These are phyloP conservation scores for Prionace glauca DNA, from an alignment of 2,797 vertebrate species.

Conservation along the genomic window DNA sequence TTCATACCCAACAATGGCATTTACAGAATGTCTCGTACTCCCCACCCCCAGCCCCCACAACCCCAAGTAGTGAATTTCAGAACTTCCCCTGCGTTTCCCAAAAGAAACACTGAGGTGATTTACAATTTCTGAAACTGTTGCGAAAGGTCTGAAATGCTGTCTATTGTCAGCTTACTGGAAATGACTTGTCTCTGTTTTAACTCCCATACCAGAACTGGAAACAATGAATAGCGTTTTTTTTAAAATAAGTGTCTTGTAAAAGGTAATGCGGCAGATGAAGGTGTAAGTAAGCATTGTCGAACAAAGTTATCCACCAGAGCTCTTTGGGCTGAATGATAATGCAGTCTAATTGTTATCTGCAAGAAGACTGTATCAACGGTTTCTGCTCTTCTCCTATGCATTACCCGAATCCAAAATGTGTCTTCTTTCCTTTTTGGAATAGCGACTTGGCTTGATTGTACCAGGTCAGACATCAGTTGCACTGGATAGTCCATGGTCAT, in stretches of 20 bases:
- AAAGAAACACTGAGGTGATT: neutral
- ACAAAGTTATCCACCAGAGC: neutral
- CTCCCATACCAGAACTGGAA: neutral
- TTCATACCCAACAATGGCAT: neutral
- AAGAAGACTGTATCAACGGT: neutral
- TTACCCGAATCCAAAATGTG: neutral
- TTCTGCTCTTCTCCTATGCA: neutral
- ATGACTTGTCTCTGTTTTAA: slow-evolving; percentile 2
- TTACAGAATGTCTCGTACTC: neutral
- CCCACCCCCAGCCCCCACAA: no score
- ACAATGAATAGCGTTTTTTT: neutral
- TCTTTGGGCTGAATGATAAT: neutral
- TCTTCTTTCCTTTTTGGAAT: neutral
- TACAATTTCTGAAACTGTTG: neutral
- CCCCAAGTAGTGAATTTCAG: neutral
- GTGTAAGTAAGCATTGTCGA: neutral
- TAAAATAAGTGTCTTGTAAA: neutral
- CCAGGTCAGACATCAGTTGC: neutral
- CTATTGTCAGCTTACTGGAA: neutral
- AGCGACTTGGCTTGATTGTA: neutral
- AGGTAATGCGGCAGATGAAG: neutral
- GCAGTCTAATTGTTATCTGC: neutral
- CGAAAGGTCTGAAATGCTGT: neutral
- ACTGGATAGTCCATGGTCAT: neutral
- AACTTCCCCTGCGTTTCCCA: slow-evolving; percentile 3